Evolutionary conservation across 2,888 invertebrate species (phyloP), one percentile per base, ranked within the genome.

Genomic region (Philopedon plagiatum): DNA sequence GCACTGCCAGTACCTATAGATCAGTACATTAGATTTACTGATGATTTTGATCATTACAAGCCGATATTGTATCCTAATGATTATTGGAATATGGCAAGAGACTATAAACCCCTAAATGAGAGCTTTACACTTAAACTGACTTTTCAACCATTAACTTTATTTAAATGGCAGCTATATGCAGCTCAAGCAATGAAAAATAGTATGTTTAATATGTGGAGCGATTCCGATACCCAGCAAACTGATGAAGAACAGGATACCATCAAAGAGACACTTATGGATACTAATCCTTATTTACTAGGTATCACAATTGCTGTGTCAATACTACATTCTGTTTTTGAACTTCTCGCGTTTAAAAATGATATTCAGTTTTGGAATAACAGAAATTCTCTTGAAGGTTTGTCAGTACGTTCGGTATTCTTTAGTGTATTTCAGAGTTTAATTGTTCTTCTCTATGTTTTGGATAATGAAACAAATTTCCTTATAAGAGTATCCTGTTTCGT

Each of bases 301-400:
- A 85, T 98, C 65, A 99, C 99, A 1, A 91, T 98, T 73, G 89
- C 92, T 62, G 93, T 99, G 0, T 98, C 99, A 0, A 90, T 99
- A 69, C 88, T 99, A 18, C 99, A 99, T 87, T 98, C 97, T 69
- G 91, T 99, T 75, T 99, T 99, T 87, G 99, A 99, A 86, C 90
- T 99, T 78, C 88, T 99, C 66, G 99, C 99, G 46, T 99, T 99
- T 86, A 99, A 99, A 88, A 99, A 99, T 87, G 99, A 99, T 85
- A 99, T 99, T 81, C 99, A 99, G 86, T 99, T 99, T 85, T 99
- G 99, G 99, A 97, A 97, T 80, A 98, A 97, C 81, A 90, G 98
- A 13, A 96, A 98, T 84, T 97, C 97, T 0, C 87, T 99, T 51
- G 99, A 99, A 87, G 99, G 99, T 8, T 89, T 99, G 39, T 99